Conservation (phyloP, 2,888 invertebrate genomes). For the Lucinisca nassula region DNA sequence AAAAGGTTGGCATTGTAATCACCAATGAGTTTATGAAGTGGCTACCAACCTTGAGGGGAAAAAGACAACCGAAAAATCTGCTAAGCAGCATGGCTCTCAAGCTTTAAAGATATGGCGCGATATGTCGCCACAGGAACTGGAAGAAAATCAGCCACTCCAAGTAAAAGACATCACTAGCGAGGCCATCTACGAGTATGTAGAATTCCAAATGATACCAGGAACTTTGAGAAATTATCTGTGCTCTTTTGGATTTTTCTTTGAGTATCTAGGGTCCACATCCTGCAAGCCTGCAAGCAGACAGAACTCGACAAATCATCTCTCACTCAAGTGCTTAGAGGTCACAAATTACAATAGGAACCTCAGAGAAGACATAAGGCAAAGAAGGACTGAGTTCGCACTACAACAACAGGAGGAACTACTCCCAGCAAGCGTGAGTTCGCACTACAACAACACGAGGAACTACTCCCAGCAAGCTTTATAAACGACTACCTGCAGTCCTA, state of each 20-base stretch:
- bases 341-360: background rate
- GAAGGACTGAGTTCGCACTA: background rate
- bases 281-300: background rate
- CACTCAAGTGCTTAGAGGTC: no score
- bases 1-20: background rate
- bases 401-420: background rate
- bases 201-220: background rate
- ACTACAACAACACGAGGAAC: background rate
- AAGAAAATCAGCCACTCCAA: background rate
- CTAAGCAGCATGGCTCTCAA: background rate
- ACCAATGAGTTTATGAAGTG: background rate
- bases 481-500: background rate
- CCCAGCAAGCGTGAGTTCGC: background rate
- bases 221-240: background rate
- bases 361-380: background rate
- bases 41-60: background rate
- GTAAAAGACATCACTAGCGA: background rate
- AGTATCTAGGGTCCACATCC: background rate
- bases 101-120: background rate
- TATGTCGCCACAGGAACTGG: background rate
- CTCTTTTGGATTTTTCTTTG: background rate
- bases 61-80: background rate
- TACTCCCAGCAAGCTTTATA: background rate
- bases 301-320: background rate
- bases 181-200: background rate